Conservation (phyloP, 2,888 invertebrate genomes). For the Drosophila neonasuta region DNA sequence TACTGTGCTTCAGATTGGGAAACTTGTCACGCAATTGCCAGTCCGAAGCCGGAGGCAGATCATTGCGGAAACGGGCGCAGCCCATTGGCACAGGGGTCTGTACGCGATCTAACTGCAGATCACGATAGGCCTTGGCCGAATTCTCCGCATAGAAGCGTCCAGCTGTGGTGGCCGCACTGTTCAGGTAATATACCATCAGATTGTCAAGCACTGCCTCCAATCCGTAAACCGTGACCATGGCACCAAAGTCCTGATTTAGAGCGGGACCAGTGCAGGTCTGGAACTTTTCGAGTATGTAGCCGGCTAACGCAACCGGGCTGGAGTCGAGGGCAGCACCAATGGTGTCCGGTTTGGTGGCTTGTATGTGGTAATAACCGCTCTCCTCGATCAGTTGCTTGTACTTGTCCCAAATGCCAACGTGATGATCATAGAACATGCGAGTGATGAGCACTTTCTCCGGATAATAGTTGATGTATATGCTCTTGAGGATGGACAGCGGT, state of each 20-base stretch:
- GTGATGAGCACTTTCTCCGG: slow-evolving; percentile 82
- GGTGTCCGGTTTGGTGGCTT: slow-evolving; percentile 95
- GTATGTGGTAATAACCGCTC: slow-evolving; percentile 88
- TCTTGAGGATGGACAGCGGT: slow-evolving; percentile 76
- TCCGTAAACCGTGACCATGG: slow-evolving; percentile 82
- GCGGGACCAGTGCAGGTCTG: slow-evolving; percentile 88
- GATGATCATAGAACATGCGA: slow-evolving; percentile 84
- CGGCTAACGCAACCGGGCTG: slow-evolving; percentile 90
- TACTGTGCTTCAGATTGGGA: slow-evolving; percentile 87
- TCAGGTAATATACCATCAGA: slow-evolving; percentile 91
- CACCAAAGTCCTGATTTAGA: slow-evolving; percentile 79
- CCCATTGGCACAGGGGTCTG: slow-evolving; percentile 88
- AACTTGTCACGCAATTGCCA: slow-evolving; percentile 85
- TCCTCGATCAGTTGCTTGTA: slow-evolving; percentile 80
- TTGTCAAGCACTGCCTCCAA: slow-evolving; percentile 86
- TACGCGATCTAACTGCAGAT: slow-evolving; percentile 82
- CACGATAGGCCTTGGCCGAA: slow-evolving; percentile 67
- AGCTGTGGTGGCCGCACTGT: slow-evolving; percentile 87
- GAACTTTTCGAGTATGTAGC: slow-evolving; percentile 95
- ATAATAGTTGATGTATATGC: slow-evolving; percentile 83
- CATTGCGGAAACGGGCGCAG: slow-evolving; percentile 88
- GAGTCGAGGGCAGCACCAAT: slow-evolving; percentile 84
- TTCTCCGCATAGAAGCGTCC: slow-evolving; percentile 87
- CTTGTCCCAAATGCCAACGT: slow-evolving; percentile 82
- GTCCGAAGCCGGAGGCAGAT: slow-evolving; percentile 85